Evolutionary conservation across 2,888 invertebrate species (phyloP).

Genomic region (Caenorhabditis sp.): DNA sequence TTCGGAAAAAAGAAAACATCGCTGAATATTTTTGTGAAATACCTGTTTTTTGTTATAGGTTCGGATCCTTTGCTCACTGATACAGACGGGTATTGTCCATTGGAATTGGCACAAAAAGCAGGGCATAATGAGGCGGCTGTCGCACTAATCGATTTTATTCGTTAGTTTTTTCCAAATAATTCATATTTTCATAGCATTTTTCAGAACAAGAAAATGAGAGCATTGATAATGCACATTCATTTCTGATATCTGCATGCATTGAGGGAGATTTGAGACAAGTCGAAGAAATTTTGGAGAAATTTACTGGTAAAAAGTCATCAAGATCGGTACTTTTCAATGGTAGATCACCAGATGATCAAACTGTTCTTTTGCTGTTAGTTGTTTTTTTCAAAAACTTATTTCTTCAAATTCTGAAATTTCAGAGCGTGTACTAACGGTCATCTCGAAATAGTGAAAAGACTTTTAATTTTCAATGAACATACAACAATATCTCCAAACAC

Average conservation of each 20-base stretch:
- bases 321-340: conserved; percentile 79
- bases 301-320: conserved; percentile 17
- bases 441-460: conserved; percentile 80
- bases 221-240: conserved; percentile 72
- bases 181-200: conserved; percentile 9
- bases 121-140: conserved; percentile 75
- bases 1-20: too few relatives aligned
- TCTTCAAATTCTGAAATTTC: too few relatives aligned
- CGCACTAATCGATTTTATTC: conserved; percentile 57
- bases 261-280: conserved; percentile 80
- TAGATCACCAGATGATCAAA: conserved; percentile 87
- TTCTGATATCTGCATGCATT: conserved; percentile 81
- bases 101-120: conserved; percentile 79
- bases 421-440: conserved; percentile 88
- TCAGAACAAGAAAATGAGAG: conserved; percentile 51
- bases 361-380: conserved; percentile 85
- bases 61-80: conserved; percentile 41
- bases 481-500: conserved; percentile 88
- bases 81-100: conserved; percentile 79
- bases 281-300: conserved; percentile 74
- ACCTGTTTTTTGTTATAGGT: conserved; percentile 3
- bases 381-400: too few relatives aligned
- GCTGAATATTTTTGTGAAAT: background rate
- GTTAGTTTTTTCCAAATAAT: conserved; percentile 41
- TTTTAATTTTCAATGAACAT: conserved; percentile 84